These are phyloP conservation scores for Patella pellucida DNA, from an alignment of 2,888 invertebrate genomes.

Conservation along the genomic window DNA sequence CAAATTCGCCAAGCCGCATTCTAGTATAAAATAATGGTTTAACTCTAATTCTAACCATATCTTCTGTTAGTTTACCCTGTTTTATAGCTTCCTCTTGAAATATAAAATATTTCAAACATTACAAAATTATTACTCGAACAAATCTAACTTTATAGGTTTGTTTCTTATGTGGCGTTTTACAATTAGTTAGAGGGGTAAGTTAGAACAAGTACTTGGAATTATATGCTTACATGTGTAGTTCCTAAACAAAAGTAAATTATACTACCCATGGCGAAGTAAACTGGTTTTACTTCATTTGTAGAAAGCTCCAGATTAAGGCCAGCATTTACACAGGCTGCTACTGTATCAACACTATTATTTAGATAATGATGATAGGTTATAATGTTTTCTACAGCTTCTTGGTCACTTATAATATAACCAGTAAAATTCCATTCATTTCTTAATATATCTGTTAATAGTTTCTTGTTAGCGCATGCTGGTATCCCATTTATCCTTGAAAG, in stretches of 20 bases:
- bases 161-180: no score
- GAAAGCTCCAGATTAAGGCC: constrained; percentile 56
- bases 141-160: no score
- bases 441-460: constrained; percentile 55
- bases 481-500: constrained; percentile 58
- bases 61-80: constrained; percentile 40
- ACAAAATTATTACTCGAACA: no score
- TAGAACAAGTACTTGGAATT: no score
- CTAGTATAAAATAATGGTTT: constrained; percentile 61
- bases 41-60: constrained; percentile 42
- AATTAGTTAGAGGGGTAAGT: no score
- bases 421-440: constrained; percentile 58
- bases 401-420: constrained; percentile 64
- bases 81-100: constrained; percentile 43
- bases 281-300: constrained; percentile 14
- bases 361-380: constrained; percentile 50
- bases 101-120: no score
- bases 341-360: constrained; percentile 48
- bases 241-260: no score
- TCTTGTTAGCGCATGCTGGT: constrained; percentile 60
- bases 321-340: constrained; percentile 48
- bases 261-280: constrained; percentile 27
- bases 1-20: constrained; percentile 63
- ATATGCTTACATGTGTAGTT: no score
- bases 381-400: constrained; percentile 59